Percentiles rank a stretch among this genome's conserved stretches.
phyloP scores from a whole-genome alignment of 2,113 vertebrate species.

The Pitta sordida region DNA sequence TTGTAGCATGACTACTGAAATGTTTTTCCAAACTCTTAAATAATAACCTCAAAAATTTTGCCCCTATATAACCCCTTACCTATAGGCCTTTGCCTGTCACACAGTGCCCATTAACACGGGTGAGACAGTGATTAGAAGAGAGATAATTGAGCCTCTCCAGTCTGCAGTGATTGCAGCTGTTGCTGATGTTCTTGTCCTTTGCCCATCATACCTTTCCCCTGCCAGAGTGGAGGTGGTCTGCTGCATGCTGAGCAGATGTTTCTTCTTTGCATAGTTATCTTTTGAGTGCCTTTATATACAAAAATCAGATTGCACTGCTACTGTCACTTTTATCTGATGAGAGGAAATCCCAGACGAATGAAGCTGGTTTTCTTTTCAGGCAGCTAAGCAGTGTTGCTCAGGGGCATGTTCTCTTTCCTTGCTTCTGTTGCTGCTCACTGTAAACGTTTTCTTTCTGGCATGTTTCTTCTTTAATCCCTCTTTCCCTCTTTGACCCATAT shows the following conservation, averaged over 20 bases:
- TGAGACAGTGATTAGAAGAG: conserved; percentile 53
- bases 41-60: not conserved
- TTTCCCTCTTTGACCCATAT: conserved; percentile 69
- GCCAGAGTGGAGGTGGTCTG: conserved; percentile 55
- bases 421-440: conserved; percentile 70
- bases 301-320: conserved; percentile 73
- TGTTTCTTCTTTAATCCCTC: conserved; percentile 72
- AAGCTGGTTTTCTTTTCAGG: conserved; percentile 74
- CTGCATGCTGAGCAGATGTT: conserved; percentile 68
- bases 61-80: conserved; percentile 22
- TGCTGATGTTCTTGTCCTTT: conserved; percentile 53
- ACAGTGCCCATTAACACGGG: not conserved
- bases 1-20: not conserved
- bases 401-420: conserved; percentile 65
- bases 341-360: conserved; percentile 73
- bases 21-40: not conserved
- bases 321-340: conserved; percentile 75
- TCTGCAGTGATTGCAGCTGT: conserved; percentile 13
- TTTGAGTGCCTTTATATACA: conserved; percentile 65
- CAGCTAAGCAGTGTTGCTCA: conserved; percentile 60
- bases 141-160: conserved; percentile 59
- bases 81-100: not conserved
- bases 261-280: conserved; percentile 65
- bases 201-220: conserved; percentile 43
- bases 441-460: conserved; percentile 70